Evolutionary conservation across 2,888 invertebrate genomes (phyloP), one percentile per base, ranked within the genome.

Genomic region (Andricus curvator): DNA sequence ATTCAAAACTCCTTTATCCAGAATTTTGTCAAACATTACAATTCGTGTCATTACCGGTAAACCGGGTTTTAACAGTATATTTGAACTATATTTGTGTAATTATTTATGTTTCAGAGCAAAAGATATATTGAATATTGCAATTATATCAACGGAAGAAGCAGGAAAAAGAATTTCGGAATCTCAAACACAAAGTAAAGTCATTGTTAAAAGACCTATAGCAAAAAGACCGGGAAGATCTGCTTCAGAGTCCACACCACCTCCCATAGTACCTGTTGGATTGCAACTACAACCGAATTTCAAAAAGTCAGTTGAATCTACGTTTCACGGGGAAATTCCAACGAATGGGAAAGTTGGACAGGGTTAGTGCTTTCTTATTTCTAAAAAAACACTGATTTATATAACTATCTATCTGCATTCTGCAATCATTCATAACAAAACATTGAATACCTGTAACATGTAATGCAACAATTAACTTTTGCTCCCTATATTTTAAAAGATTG

Each of bases 111-210:
- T 33, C 91, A 96, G 96, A 91, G 96, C 96, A 56, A 94, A 94
- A 77, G 96, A 97, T 88, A 97, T 98, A 81, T 93, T 95, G 84
- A 95, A 96, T 85, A 93, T 98, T 87, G 95, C 95, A 91, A 95
- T 98, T 86, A 96, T 98, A 84, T 95, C 96, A 81, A 94, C 94
- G 11, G 94, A 94, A 77, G 93, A 95, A 65, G 93, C 93, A 33
- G 89, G 87, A 68, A 83, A 89, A 20, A 88, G 81, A 41, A 80
- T 90, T 33, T 91, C 90, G 77, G 91, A 93, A 44, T 85, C 86
- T 60, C 93, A 92, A 82, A 87, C 90, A 33, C 92, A 92, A 56
- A 94, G 94, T 86, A 94, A 93, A 85, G 93, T 94, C 51, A 93
- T 93, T n/a, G 93, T 94, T 17, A 94, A 94, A 77, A 94, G 94